Evolutionary conservation across 2,113 vertebrate genomes (phyloP).

Genomic region (Camelus dromedarius): DNA sequence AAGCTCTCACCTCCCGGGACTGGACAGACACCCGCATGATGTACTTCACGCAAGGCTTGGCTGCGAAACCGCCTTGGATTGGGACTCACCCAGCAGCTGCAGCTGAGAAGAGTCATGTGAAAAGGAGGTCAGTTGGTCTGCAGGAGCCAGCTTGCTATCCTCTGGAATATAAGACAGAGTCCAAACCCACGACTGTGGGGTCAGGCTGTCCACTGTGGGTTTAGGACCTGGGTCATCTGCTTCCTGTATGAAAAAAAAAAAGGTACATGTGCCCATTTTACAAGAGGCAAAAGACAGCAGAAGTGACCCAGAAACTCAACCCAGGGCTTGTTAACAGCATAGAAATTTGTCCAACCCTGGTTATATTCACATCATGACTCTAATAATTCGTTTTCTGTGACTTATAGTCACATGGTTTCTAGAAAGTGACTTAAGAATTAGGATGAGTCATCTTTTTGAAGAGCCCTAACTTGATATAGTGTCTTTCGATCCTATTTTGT

Average conservation of each 20-base stretch:
- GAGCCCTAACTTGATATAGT: neutral
- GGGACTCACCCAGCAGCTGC: neutral
- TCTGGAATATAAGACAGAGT: neutral
- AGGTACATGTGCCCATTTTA: neutral
- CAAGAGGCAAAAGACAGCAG: neutral
- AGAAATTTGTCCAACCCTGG: neutral
- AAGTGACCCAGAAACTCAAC: neutral
- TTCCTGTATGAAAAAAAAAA: neutral
- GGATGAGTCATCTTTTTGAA: conserved; percentile 29
- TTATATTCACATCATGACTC: neutral
- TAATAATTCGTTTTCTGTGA: neutral
- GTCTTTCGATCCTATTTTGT: conserved; percentile 12
- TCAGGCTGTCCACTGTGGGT: neutral
- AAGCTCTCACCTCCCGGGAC: neutral
- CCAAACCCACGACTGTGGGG: neutral
- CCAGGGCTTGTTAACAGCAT: neutral
- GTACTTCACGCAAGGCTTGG: neutral
- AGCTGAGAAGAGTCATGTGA: neutral
- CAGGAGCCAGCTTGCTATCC: neutral
- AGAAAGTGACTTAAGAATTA: neutral
- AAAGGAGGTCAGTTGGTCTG: neutral
- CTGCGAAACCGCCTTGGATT: neutral
- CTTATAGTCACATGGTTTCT: neutral
- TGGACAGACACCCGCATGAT: too few species aligned
- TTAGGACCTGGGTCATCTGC: neutral